A percentile compares a stretch with the other conserved stretches of the same genome.
These are phyloP conservation scores for Melinaea menophilus DNA, from an alignment of 2,888 invertebrate genomes.

Conservation along the genomic window DNA sequence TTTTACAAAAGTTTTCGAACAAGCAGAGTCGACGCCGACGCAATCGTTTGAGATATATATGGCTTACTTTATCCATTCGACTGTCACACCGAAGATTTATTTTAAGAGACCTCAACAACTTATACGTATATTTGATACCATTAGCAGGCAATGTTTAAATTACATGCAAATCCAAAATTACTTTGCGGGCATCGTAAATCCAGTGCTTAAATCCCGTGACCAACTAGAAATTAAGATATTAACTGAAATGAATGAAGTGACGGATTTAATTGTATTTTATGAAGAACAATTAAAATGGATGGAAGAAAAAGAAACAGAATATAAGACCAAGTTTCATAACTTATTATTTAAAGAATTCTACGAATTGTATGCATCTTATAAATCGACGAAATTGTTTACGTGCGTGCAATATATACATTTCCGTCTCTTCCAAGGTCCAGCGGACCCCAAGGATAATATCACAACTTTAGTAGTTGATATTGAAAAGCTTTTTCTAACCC, in stretches of 20 bases:
- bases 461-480: conserved; percentile 34
- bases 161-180: conserved; percentile 40
- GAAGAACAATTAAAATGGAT: conserved; percentile 30
- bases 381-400: conserved; percentile 40
- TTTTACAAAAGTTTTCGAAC: conserved; percentile 12
- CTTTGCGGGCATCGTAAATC: conserved; percentile 26
- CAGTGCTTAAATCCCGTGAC: conserved; percentile 31
- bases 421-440: conserved; percentile 33
- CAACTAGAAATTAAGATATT: conserved; percentile 29
- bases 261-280: conserved; percentile 30
- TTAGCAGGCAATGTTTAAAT: conserved; percentile 40
- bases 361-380: conserved; percentile 38
- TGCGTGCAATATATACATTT: conserved; percentile 41
- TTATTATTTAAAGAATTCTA: conserved; percentile 38
- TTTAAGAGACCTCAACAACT: conserved; percentile 39
- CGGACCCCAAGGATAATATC: conserved; percentile 42
- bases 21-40: conserved; percentile 8
- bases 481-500: conserved; percentile 36
- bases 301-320: conserved; percentile 36
- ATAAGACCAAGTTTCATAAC: conserved; percentile 36
- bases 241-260: conserved; percentile 28
- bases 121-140: conserved; percentile 32
- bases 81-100: conserved; percentile 28
- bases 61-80: conserved; percentile 1
- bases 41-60: conserved; percentile 9